Percentiles rank a stretch among this genome's conserved stretches.
phyloP scores from a whole-genome alignment of 2,888 invertebrate genomes.

The Caenorhabditis zanzibari region DNA sequence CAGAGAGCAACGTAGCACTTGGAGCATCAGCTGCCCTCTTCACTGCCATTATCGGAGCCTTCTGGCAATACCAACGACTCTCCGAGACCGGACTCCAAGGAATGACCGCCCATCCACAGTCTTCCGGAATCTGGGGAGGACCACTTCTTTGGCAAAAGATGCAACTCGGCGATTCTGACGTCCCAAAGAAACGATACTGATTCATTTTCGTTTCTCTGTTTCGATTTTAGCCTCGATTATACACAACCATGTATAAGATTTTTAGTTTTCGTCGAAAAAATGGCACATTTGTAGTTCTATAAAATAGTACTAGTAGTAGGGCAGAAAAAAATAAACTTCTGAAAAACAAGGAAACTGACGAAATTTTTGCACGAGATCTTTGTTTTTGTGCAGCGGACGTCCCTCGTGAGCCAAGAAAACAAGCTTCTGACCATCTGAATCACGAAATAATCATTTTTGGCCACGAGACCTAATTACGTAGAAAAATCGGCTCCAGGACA shows the following conservation, averaged over 20 bases:
- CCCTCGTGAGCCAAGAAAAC: not conserved
- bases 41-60: conserved; percentile 73
- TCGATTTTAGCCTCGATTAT: conserved; percentile 51
- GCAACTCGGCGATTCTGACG: conserved; percentile 72
- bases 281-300: conserved; percentile 35
- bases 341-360: too few species aligned
- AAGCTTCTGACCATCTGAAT: not conserved
- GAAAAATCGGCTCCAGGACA: too few species aligned
- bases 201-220: conserved; percentile 49
- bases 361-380: not conserved
- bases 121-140: conserved; percentile 78
- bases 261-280: conserved; percentile 48
- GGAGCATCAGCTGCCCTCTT: conserved; percentile 71
- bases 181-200: conserved; percentile 67
- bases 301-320: too few species aligned
- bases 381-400: not conserved
- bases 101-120: conserved; percentile 71
- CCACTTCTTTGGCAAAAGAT: conserved; percentile 75
- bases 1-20: conserved; percentile 76
- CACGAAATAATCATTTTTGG: too few species aligned
- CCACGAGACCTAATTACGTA: too few species aligned
- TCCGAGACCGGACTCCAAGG: conserved; percentile 76
- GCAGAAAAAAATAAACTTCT: too few species aligned
- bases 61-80: conserved; percentile 80
- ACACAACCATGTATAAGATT: conserved; percentile 51